phyloP scores from a whole-genome alignment of 1,140 invertebrate genomes.

The Drosophila cardini region DNA sequence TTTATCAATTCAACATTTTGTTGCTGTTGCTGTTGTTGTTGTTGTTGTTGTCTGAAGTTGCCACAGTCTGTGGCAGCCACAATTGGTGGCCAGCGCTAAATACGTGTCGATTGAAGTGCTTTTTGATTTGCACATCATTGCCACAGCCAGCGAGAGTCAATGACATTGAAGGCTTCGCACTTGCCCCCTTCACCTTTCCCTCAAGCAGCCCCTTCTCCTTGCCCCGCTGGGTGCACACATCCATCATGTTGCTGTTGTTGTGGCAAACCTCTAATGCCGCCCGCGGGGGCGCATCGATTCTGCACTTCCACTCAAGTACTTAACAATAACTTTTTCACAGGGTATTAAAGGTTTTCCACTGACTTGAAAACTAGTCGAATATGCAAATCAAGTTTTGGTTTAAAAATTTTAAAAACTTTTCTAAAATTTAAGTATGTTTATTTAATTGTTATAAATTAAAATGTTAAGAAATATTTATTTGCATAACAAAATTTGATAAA shows the following conservation, averaged over 20 bases:
- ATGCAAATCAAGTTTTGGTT: no score
- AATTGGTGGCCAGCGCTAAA: conserved; percentile 66
- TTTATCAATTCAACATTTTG: conserved; percentile 63
- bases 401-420: no score
- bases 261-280: conserved; percentile 64
- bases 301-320: conserved; percentile 57
- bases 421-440: no score
- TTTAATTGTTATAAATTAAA: no score
- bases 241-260: conserved; percentile 29
- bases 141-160: conserved; percentile 36
- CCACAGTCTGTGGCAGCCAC: conserved; percentile 12
- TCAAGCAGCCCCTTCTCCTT: conserved; percentile 10
- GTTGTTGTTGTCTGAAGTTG: not conserved
- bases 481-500: no score
- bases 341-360: no score
- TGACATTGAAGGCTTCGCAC: conserved; percentile 23
- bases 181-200: conserved; percentile 7
- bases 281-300: conserved; percentile 52
- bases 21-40: conserved; percentile 9
- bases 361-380: no score
- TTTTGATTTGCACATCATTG: conserved; percentile 64
- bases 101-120: conserved; percentile 75
- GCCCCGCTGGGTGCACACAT: conserved; percentile 12
- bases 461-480: no score
- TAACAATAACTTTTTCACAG: not conserved